A percentile compares a stretch with the other conserved stretches of the same genome.
phyloP scores from a whole-genome alignment of 2,113 vertebrate species.

The Halichoerus grypus region DNA sequence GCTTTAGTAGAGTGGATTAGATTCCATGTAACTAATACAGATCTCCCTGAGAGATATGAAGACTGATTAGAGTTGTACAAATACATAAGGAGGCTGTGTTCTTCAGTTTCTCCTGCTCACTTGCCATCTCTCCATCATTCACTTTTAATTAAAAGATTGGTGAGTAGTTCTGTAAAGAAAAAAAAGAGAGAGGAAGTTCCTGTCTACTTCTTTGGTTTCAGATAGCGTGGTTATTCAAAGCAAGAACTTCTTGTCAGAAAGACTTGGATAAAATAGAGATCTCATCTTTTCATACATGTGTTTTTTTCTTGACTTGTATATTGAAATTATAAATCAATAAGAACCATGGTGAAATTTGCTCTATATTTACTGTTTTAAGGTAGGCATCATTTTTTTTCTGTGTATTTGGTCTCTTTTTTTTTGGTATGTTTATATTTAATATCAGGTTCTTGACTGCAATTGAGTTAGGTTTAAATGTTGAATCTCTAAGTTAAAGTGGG shows the following conservation, averaged over 20 bases:
- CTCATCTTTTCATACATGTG: constrained; percentile 1
- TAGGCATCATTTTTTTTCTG: neutral
- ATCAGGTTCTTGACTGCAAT: neutral
- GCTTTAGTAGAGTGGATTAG: neutral
- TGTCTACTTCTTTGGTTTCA: constrained; percentile 50
- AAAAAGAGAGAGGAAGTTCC: constrained; percentile 20
- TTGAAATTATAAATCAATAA: neutral
- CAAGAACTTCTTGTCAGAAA: constrained; percentile 9
- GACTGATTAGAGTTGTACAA: neutral
- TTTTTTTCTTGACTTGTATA: neutral
- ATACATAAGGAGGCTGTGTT: constrained; percentile 65
- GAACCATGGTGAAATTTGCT: neutral
- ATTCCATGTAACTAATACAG: constrained; percentile 61
- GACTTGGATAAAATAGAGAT: constrained; percentile 23
- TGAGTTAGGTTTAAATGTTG: constrained; percentile 32
- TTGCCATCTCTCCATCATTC: constrained; percentile 79
- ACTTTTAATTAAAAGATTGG: constrained; percentile 87
- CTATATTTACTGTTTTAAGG: neutral
- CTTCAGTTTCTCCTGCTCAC: constrained; percentile 47
- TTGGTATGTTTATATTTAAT: neutral
- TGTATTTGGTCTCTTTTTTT: neutral
- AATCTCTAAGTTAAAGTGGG: neutral
- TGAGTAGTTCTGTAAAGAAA: neutral
- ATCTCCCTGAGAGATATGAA: neutral
- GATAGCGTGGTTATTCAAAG: neutral